Conservation (phyloP, 2,113 vertebrate species). For the Chauna torquata region DNA sequence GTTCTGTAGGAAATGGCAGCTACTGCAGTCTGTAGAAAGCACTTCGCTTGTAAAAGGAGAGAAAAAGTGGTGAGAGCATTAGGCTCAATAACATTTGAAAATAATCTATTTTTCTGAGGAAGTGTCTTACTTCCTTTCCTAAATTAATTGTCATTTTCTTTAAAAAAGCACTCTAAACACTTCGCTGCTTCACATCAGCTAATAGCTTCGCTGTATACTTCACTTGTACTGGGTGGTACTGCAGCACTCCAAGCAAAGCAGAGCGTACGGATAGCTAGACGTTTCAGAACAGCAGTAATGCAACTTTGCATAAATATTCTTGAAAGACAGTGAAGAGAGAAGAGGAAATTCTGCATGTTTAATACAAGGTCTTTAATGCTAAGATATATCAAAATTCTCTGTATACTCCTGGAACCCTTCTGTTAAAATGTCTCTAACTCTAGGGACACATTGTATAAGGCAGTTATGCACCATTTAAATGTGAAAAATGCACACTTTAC, state of each 20-base stretch:
- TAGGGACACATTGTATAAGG: slow-evolving; percentile 24
- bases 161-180: not conserved
- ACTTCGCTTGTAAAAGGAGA: not conserved
- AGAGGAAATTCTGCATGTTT: slow-evolving; percentile 45
- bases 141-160: not conserved
- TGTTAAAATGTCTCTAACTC: slow-evolving; percentile 42
- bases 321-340: slow-evolving; percentile 58
- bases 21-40: not conserved
- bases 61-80: not conserved
- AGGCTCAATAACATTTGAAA: not conserved
- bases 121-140: not conserved
- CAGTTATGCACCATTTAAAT: slow-evolving; percentile 62
- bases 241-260: not conserved
- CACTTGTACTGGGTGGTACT: not conserved
- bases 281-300: not conserved
- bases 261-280: not conserved
- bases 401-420: not conserved
- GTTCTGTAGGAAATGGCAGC: not conserved
- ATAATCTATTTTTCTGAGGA: not conserved
- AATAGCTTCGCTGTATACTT: not conserved
- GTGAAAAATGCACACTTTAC: slow-evolving; percentile 63
- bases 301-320: slow-evolving; percentile 19
- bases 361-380: slow-evolving; percentile 28
- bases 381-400: slow-evolving; percentile 30
- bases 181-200: not conserved